Conservation (phyloP, 2,888 invertebrate species). For the Meliscaeva auricollis region DNA sequence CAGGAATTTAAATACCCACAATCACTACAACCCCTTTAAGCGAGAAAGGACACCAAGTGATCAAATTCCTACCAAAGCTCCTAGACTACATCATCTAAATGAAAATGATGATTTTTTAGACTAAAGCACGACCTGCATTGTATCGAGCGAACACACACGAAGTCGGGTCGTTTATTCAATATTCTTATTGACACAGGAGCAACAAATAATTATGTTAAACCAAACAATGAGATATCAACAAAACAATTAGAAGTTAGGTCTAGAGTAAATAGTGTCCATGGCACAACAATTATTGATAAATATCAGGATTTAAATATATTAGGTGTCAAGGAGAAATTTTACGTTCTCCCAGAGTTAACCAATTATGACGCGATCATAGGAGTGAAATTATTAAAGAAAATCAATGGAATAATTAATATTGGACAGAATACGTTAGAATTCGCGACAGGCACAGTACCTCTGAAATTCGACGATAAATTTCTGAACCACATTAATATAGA, state of each 20-base stretch:
- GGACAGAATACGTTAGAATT: slow-evolving; percentile 9
- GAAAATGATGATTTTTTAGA: neutral
- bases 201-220: neutral
- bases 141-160: slow-evolving; percentile 1
- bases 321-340: neutral
- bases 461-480: neutral
- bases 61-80: slow-evolving; percentile 4
- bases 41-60: slow-evolving; percentile 12
- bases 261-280: slow-evolving; percentile 9
- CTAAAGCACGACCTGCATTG: neutral
- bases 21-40: slow-evolving; percentile 6
- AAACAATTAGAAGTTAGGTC: slow-evolving; percentile 4
- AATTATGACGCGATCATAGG: neutral
- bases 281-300: neutral
- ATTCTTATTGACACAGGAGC: slow-evolving; percentile 3
- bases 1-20: slow-evolving; percentile 1
- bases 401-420: neutral
- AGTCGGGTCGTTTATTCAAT: slow-evolving; percentile 8
- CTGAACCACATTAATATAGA: neutral
- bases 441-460: neutral
- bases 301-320: neutral
- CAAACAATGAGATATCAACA: slow-evolving; percentile 1
- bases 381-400: neutral
- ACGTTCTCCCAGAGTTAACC: neutral
- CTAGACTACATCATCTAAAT: neutral